These are phyloP conservation scores for Brachystomella parvula DNA, from an alignment of 1,140 invertebrate species.

Conservation along the genomic window DNA sequence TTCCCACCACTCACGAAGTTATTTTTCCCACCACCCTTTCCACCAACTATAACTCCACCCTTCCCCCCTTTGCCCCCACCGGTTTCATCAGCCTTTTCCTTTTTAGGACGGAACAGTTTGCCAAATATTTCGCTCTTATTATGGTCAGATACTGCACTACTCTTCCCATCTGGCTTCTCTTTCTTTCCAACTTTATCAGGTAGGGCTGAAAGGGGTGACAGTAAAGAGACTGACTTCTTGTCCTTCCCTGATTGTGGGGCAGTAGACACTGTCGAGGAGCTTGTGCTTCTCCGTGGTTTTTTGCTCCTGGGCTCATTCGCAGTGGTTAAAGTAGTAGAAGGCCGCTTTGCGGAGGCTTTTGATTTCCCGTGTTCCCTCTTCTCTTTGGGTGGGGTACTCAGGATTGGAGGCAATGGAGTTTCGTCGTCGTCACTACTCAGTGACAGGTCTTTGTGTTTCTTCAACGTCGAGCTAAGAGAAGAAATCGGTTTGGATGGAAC, in stretches of 20 bases:
- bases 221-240: background rate
- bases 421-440: conserved; percentile 35
- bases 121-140: conserved; percentile 62
- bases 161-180: conserved; percentile 33
- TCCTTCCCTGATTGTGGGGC: background rate
- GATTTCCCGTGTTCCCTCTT: background rate
- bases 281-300: too few relatives aligned
- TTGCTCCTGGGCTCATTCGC: too few relatives aligned
- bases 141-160: conserved; percentile 55
- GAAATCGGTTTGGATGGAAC: background rate
- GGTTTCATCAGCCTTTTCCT: conserved; percentile 14
- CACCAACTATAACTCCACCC: too few relatives aligned
- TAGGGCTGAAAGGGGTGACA: background rate
- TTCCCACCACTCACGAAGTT: conserved; percentile 39
- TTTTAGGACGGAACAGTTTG: conserved; percentile 53
- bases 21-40: background rate
- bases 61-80: conserved; percentile 38
- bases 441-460: too few relatives aligned
- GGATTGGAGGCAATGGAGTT: background rate
- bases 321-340: background rate
- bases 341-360: background rate
- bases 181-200: background rate
- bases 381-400: background rate
- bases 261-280: too few relatives aligned
- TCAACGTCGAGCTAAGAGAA: conserved; percentile 30